These are phyloP conservation scores for Cotesia typhae DNA, from an alignment of 1,140 invertebrate genomes.

Conservation along the genomic window DNA sequence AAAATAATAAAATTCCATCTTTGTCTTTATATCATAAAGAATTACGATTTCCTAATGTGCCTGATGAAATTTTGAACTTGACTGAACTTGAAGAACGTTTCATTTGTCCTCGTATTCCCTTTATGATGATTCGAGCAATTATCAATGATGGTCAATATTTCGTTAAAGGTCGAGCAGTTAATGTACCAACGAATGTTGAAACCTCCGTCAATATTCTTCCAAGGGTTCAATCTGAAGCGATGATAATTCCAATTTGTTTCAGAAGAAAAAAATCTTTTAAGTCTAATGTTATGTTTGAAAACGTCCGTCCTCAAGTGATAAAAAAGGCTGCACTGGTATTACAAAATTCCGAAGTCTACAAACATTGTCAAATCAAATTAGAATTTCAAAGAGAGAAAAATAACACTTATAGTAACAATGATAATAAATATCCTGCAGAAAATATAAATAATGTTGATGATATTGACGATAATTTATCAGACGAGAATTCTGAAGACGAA, in stretches of 20 bases:
- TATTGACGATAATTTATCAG: too few relatives aligned
- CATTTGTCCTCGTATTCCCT: background rate
- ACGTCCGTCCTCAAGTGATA: background rate
- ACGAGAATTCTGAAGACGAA: too few relatives aligned
- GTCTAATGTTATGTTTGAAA: background rate
- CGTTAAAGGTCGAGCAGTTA: background rate
- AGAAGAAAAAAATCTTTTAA: background rate
- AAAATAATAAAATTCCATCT: background rate
- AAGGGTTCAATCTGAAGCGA: background rate
- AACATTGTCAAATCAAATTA: background rate
- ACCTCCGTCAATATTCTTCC: background rate
- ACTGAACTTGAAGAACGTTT: background rate
- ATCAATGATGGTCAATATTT: background rate
- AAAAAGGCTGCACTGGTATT: background rate
- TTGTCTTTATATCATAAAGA: background rate
- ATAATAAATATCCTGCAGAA: too few relatives aligned
- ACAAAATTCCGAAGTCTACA: background rate
- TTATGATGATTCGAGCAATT: background rate
- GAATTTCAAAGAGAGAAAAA: background rate
- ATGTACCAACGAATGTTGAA: conserved; percentile 6
- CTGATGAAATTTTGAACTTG: background rate
- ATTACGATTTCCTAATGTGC: background rate
- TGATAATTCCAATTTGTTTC: background rate
- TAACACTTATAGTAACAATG: too few relatives aligned
- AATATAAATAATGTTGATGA: too few relatives aligned